phyloP scores from a whole-genome alignment of 2,797 vertebrate genomes.

The Psittacula derbiana region DNA sequence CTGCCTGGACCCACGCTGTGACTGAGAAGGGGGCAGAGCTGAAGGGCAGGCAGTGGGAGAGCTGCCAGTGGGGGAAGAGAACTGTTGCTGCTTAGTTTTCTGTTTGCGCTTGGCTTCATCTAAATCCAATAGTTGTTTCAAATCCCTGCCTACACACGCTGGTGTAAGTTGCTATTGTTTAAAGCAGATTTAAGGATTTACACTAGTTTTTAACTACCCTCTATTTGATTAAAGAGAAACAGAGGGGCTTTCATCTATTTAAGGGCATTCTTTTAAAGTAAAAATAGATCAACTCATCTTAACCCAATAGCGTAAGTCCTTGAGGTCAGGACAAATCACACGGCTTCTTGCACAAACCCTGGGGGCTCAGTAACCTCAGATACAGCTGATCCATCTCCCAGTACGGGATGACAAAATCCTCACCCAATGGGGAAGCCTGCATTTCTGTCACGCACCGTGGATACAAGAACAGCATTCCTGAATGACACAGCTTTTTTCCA shows the following conservation, averaged over 20 bases:
- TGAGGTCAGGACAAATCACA: slow-evolving; percentile 19
- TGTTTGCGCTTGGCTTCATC: slow-evolving; percentile 12
- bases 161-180: slow-evolving; percentile 44
- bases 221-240: slow-evolving; percentile 41
- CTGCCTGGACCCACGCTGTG: neutral
- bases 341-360: neutral
- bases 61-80: neutral
- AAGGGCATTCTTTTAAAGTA: neutral
- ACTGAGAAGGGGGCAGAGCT: neutral
- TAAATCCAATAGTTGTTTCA: slow-evolving; percentile 40
- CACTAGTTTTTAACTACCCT: slow-evolving; percentile 47
- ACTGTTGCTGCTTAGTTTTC: neutral
- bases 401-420: neutral
- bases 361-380: neutral
- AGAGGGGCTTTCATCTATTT: neutral
- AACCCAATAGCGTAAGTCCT: neutral
- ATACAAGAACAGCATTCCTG: neutral
- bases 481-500: neutral
- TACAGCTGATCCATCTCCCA: neutral
- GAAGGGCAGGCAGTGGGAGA: neutral
- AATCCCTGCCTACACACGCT: slow-evolving; percentile 55
- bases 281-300: slow-evolving; percentile 46
- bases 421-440: neutral
- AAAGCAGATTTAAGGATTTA: slow-evolving; percentile 66
- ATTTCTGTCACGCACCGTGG: neutral